A percentile compares a stretch with the other conserved stretches of the same genome.
These are phyloP conservation scores for Euglossa dilemma DNA, from an alignment of 1,140 invertebrate species.

Conservation along the genomic window DNA sequence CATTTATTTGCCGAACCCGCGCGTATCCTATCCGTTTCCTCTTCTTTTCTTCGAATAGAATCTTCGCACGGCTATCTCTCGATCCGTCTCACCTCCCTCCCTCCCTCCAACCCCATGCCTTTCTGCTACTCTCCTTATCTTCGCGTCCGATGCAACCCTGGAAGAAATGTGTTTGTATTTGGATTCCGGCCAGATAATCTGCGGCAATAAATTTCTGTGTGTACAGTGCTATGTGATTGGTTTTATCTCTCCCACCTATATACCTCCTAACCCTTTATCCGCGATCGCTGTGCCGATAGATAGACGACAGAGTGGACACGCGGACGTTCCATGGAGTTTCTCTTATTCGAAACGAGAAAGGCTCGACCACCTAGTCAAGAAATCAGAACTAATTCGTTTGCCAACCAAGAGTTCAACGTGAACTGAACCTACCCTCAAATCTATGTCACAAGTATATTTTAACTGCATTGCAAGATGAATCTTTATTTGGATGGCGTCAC, in stretches of 20 bases:
- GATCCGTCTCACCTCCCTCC: background rate
- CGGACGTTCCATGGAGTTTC: constrained; percentile 17
- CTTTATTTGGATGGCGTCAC: too few species aligned
- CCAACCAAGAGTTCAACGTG: constrained; percentile 62
- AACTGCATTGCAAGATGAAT: too few species aligned
- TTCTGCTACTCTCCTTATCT: constrained; percentile 6
- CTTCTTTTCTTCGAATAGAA: background rate
- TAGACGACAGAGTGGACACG: constrained; percentile 54
- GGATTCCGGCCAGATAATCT: constrained; percentile 80
- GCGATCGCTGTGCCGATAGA: constrained; percentile 45
- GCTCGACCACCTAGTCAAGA: constrained; percentile 66
- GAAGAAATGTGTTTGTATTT: constrained; percentile 79
- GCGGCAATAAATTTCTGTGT: constrained; percentile 80
- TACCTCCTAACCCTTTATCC: constrained; percentile 67
- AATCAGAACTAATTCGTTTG: constrained; percentile 76
- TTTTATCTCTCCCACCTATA: constrained; percentile 74
- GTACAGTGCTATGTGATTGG: constrained; percentile 78
- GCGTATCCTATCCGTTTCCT: background rate
- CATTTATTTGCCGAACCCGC: constrained; percentile 18
- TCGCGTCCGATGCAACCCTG: constrained; percentile 39
- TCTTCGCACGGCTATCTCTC: background rate
- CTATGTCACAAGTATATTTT: constrained; percentile 37
- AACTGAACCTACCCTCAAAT: constrained; percentile 12
- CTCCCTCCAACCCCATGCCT: too few species aligned
- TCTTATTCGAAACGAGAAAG: constrained; percentile 20